Evolutionary conservation across 2,113 vertebrate species (phyloP).

Genomic region (Pyxicephalus adspersus): DNA sequence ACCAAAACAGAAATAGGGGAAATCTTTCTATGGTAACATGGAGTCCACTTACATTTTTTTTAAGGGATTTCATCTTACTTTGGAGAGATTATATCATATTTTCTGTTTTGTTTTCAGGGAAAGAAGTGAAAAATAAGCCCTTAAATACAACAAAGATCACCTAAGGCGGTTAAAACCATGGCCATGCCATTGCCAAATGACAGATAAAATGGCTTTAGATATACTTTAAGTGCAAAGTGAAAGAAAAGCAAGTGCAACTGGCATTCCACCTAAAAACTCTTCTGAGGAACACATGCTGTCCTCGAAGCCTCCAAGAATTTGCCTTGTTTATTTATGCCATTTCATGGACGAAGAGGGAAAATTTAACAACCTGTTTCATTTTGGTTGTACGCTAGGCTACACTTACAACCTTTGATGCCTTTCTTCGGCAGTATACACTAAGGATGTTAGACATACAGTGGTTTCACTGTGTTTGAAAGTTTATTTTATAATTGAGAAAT

Average conservation of each 20-base stretch:
- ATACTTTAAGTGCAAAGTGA: neutral
- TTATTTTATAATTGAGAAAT: slow-evolving; percentile 50
- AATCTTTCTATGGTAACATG: too few relatives aligned
- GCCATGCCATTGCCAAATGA: too few relatives aligned
- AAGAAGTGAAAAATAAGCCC: too few relatives aligned
- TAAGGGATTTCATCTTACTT: too few relatives aligned
- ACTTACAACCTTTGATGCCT: slow-evolving; percentile 19
- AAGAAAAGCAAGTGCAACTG: neutral
- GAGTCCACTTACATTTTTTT: too few relatives aligned
- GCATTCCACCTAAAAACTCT: slow-evolving; percentile 4
- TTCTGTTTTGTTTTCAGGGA: too few relatives aligned
- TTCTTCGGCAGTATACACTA: slow-evolving; percentile 23
- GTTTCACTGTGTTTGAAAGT: slow-evolving; percentile 48
- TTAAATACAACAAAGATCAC: too few relatives aligned
- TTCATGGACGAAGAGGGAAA: slow-evolving; percentile 19
- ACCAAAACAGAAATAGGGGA: too few relatives aligned
- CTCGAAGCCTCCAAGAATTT: slow-evolving; percentile 13
- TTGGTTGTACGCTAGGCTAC: slow-evolving; percentile 18
- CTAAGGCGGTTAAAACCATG: too few relatives aligned
- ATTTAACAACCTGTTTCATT: slow-evolving; percentile 41
- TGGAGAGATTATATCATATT: too few relatives aligned
- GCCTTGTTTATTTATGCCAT: slow-evolving; percentile 22
- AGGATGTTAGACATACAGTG: slow-evolving; percentile 36
- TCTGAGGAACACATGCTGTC: neutral
- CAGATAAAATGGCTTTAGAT: too few relatives aligned